These are phyloP conservation scores for Epinotia brunnichana DNA, from an alignment of 2,888 invertebrate genomes.

Conservation along the genomic window DNA sequence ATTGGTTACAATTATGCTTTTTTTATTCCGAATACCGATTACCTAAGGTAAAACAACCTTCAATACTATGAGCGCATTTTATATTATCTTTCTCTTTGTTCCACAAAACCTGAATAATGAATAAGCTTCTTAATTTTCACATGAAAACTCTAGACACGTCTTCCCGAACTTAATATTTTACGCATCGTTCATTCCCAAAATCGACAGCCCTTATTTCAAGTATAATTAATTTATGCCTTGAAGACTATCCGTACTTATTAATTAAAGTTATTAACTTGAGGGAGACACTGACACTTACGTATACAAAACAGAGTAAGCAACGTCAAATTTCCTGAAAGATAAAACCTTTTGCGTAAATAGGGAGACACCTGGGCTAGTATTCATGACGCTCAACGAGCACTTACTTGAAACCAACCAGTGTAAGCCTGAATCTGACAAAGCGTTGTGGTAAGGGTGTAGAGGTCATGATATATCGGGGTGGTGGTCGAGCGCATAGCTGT, in stretches of 20 bases:
- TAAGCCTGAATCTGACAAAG: not conserved
- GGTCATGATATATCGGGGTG: not conserved
- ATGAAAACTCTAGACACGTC: not conserved
- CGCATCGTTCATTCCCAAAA: not conserved
- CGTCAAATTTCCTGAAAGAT: not conserved
- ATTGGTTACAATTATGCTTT: too few species aligned
- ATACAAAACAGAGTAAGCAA: not conserved
- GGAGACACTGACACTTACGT: not conserved
- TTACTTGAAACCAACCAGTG: not conserved
- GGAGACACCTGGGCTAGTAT: not conserved
- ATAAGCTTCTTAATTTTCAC: not conserved
- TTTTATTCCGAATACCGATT: too few species aligned
- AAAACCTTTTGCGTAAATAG: not conserved
- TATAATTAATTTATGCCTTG: constrained; percentile 1
- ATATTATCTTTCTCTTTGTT: not conserved
- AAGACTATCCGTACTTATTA: constrained; percentile 11
- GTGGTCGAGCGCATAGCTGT: not conserved
- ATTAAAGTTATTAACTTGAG: constrained; percentile 11
- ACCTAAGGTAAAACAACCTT: too few species aligned
- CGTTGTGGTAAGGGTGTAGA: not conserved
- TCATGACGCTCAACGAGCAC: not conserved
- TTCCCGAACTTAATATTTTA: constrained; percentile 1
- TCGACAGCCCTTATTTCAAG: constrained; percentile 1
- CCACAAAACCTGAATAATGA: not conserved
- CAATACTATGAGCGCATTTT: too few species aligned